These are phyloP conservation scores for Euclidia mi DNA, from an alignment of 2,888 invertebrate species.

Conservation along the genomic window DNA sequence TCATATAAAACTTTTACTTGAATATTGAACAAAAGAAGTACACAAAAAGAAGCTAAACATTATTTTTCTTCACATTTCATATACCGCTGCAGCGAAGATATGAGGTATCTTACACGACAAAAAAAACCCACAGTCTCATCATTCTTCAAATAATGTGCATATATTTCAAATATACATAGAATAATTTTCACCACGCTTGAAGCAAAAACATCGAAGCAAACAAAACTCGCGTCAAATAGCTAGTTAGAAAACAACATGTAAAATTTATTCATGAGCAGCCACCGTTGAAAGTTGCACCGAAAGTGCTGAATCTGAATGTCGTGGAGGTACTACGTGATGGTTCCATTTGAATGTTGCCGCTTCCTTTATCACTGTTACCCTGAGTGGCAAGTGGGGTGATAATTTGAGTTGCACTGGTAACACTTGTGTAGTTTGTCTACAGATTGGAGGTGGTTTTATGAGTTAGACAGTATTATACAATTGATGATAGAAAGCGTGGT, in stretches of 20 bases:
- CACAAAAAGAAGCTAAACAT: neutral
- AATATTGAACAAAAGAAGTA: neutral
- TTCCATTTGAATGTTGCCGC: conserved; percentile 57
- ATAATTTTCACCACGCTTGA: conserved; percentile 10
- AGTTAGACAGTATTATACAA: too few species aligned
- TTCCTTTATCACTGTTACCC: conserved; percentile 37
- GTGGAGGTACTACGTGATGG: conserved; percentile 62
- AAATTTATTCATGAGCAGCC: conserved; percentile 68
- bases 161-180: conserved; percentile 14
- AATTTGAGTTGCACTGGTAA: conserved; percentile 14
- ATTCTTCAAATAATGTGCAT: conserved; percentile 9
- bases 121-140: neutral
- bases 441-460: too few species aligned
- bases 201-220: conserved; percentile 33
- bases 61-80: too few species aligned
- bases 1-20: neutral
- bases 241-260: conserved; percentile 60
- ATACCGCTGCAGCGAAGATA: too few species aligned
- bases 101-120: too few species aligned
- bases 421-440: neutral
- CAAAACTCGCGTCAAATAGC: conserved; percentile 44
- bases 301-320: conserved; percentile 69
- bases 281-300: conserved; percentile 56
- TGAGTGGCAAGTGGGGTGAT: conserved; percentile 22
- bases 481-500: too few species aligned